phyloP scores from a whole-genome alignment of 2,888 invertebrate species.

The Ormia ochracea region DNA sequence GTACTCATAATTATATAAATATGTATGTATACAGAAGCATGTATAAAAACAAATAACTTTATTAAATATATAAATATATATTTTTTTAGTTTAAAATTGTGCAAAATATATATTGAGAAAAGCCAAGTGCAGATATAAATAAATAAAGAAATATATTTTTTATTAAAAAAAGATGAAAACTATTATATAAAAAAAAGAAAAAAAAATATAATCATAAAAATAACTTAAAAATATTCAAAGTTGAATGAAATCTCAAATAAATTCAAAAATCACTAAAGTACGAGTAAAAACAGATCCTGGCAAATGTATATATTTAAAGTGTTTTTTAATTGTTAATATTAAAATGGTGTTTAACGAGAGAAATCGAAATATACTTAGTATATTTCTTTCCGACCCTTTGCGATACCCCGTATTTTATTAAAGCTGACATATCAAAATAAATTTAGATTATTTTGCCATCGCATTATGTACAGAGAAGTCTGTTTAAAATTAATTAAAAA shows the following conservation, averaged over 20 bases:
- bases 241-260: neutral
- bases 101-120: slow-evolving; percentile 36
- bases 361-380: too few relatives aligned
- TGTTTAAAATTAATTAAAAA: too few relatives aligned
- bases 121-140: slow-evolving; percentile 45
- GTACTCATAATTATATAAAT: slow-evolving; percentile 11
- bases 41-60: neutral
- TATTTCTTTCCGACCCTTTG: too few relatives aligned
- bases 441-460: too few relatives aligned
- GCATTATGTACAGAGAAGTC: too few relatives aligned
- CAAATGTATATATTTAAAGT: neutral
- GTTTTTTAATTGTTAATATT: neutral
- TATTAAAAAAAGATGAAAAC: slow-evolving; percentile 38
- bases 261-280: slow-evolving; percentile 13
- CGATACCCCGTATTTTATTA: too few relatives aligned
- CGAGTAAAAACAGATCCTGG: neutral
- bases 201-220: slow-evolving; percentile 69
- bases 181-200: neutral
- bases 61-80: slow-evolving; percentile 18
- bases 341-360: neutral
- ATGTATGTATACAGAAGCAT: neutral
- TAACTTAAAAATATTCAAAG: slow-evolving; percentile 47
- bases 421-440: too few relatives aligned
- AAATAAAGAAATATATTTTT: slow-evolving; percentile 60
- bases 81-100: slow-evolving; percentile 45